Evolutionary conservation across 1,140 invertebrate species (phyloP).

Genomic region (Drosophila repleta): DNA sequence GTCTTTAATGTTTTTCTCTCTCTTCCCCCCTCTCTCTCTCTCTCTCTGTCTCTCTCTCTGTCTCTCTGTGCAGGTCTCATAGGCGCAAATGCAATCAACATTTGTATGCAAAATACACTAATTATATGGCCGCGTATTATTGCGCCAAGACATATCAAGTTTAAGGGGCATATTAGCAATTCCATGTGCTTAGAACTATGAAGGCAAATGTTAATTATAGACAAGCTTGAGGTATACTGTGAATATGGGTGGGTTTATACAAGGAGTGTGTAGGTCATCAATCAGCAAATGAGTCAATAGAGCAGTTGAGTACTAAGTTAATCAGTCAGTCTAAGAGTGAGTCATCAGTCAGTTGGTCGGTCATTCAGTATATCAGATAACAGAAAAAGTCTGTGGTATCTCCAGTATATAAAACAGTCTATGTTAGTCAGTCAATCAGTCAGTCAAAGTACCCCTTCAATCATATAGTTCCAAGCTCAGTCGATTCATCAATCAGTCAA

Average conservation of each 20-base stretch:
- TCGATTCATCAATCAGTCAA: no score
- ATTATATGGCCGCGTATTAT: conserved; percentile 55
- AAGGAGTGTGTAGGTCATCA: not conserved
- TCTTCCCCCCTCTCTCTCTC: conserved; percentile 13
- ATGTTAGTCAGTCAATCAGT: no score
- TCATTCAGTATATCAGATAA: no score
- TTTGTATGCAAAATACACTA: conserved; percentile 66
- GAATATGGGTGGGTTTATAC: no score
- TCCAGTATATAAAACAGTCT: no score
- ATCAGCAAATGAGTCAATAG: not conserved
- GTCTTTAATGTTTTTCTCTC: not conserved
- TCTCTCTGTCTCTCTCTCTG: conserved; percentile 16
- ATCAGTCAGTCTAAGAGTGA: not conserved
- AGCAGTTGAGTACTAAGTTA: not conserved
- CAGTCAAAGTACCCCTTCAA: no score
- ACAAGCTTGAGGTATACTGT: no score
- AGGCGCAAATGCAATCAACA: conserved; percentile 58
- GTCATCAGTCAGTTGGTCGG: no score
- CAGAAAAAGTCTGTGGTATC: no score
- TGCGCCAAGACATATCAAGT: conserved; percentile 10
- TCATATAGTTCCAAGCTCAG: no score
- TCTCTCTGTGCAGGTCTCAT: conserved; percentile 7
- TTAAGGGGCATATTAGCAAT: not conserved
- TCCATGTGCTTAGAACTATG: not conserved
- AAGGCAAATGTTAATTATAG: no score